phyloP scores from a whole-genome alignment of 2,888 invertebrate genomes.

The Sinodicranocentrus sp. region DNA sequence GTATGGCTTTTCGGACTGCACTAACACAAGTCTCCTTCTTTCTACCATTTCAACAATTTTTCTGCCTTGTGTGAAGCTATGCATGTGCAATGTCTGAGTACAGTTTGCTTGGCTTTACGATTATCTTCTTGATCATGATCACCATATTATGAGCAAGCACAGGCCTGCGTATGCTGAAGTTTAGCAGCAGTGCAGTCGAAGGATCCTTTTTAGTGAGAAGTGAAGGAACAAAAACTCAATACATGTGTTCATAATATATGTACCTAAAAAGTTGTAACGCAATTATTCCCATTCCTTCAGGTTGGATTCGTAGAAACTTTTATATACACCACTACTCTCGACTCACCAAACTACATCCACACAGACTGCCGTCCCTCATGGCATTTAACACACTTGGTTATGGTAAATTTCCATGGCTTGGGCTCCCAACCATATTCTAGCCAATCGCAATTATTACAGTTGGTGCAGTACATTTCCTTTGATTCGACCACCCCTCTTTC shows the following conservation, averaged over 20 bases:
- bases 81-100: neutral
- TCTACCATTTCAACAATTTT: neutral
- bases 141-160: conserved; percentile 9
- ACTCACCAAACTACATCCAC: no score
- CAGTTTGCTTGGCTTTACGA: neutral
- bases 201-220: no score
- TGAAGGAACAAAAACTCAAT: no score
- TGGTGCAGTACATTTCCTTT: no score
- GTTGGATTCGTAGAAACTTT: conserved; percentile 1
- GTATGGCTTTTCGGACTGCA: neutral
- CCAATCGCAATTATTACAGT: no score
- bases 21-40: neutral
- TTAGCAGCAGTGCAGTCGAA: conserved; percentile 2
- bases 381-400: no score
- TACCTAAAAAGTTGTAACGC: conserved; percentile 19
- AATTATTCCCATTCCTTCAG: conserved; percentile 14
- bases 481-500: no score
- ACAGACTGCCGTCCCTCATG: no score
- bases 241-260: conserved; percentile 13
- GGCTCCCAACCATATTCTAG: no score
- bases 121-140: conserved; percentile 25
- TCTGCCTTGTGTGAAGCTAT: neutral
- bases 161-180: neutral
- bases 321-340: no score
- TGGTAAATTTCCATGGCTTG: no score